Conservation (phyloP, 2,888 invertebrate species). For the Spatulosminthurus flaviceps region DNA sequence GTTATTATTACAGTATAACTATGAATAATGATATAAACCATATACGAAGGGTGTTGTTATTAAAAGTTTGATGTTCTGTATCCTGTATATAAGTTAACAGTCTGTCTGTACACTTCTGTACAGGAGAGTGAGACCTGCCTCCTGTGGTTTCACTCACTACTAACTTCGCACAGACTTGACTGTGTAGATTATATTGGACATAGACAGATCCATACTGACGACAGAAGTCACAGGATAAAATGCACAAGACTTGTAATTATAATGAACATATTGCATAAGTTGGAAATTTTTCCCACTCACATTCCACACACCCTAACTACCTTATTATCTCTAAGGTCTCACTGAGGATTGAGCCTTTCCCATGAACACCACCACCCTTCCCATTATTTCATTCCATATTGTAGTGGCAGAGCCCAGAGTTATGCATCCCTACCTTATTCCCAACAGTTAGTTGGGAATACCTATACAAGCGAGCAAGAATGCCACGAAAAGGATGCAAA, state of each 20-base stretch:
- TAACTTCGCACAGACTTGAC: no score
- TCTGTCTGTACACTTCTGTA: no score
- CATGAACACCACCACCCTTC: conserved; percentile 8
- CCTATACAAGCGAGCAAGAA: neutral
- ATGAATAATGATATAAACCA: neutral
- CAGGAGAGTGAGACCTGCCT: neutral
- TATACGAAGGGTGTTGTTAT: neutral
- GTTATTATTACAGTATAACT: no score
- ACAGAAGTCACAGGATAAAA: neutral
- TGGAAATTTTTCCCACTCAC: neutral
- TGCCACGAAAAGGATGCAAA: no score
- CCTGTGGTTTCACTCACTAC: neutral
- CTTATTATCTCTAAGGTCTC: neutral
- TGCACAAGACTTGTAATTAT: neutral
- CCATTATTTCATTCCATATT: conserved; percentile 4
- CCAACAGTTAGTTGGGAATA: no score
- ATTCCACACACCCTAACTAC: conserved; percentile 18
- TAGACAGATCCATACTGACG: neutral
- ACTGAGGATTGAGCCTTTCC: neutral
- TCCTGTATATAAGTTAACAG: neutral
- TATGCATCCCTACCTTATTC: no score
- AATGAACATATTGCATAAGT: conserved; percentile 14
- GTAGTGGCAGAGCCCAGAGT: no score
- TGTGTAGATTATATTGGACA: no score
- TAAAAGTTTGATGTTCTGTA: neutral